Base-by-base conservation (phyloP, 2,113 vertebrate species). In the Percopsis transmontana region DNA sequence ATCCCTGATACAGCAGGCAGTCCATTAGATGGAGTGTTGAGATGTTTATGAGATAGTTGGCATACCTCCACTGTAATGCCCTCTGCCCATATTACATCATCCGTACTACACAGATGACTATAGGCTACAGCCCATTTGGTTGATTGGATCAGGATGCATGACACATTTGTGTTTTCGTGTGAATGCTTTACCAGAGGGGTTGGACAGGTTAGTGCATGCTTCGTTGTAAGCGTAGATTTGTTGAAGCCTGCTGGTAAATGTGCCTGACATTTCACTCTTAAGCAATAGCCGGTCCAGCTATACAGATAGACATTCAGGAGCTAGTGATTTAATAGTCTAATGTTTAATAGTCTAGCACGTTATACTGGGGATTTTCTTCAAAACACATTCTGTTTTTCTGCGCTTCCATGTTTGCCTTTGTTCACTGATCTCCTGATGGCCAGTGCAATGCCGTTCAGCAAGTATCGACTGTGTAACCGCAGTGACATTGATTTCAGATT, bases 71-170 rank as follows among this genome's bases (percentile, higher is more conserved):
- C 55, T 62, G 61, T 69, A 77, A 21, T 52, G 50, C 68, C 77
- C 83, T 77, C 70, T 84, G 77, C 83, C 66, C 63, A 65, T 67
- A 76, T 87, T 79, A 68, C 75, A 75, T 80, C 77, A 87, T 82
- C 69, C 64, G 75, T 64, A 78, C 85, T 66, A 67, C 71, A 62
- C 78, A 52, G 39, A 54, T 68, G 64, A 54, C 54, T 66, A 69
- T 78, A 54, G 42, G 18, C n/a, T 4, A 51, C 21, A 58, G 51
- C 72, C 68, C 64, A 69, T 84, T 80, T 73, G 21, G 58, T 63
- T 82, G 76, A 80, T 80, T 84, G 59, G 60, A 24, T 66, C 51
- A 50, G 66, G 70, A 68, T 81, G 81, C 55, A 79, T 61, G 19
- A 54, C 50, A 72, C 56, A n/a, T 13, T 0, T 61, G 66, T 21